Percentiles rank a stretch among this genome's conserved stretches.
Evolutionary conservation across 1,140 invertebrate genomes (phyloP).

Genomic region (Pygmarrhopalites habei): DNA sequence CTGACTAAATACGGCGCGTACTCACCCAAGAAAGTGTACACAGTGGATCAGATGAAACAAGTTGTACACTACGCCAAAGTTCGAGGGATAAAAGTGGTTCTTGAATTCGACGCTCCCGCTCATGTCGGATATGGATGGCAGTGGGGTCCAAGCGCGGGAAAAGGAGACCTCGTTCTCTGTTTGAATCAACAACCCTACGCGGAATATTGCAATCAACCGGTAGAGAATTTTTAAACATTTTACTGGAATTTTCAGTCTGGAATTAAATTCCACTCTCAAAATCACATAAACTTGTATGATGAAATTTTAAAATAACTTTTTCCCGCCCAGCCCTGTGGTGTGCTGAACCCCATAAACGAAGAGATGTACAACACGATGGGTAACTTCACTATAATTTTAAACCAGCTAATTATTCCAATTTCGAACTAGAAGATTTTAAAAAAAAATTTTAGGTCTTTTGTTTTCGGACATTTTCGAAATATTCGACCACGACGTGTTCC

Average conservation of each 20-base stretch:
- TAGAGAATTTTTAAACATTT: no score
- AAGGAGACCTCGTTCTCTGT: conserved; percentile 47
- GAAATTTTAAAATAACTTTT: no score
- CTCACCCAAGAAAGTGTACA: conserved; percentile 59
- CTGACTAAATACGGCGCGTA: conserved; percentile 70
- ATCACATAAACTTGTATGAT: no score
- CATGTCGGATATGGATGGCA: conserved; percentile 83
- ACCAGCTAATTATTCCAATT: no score
- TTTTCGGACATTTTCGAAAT: conserved; percentile 58
- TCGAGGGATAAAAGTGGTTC: conserved; percentile 66
- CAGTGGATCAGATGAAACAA: conserved; percentile 58
- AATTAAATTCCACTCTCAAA: no score
- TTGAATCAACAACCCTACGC: conserved; percentile 66
- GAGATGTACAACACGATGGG: conserved; percentile 63
- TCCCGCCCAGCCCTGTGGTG: conserved; percentile 78
- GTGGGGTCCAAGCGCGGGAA: conserved; percentile 55
- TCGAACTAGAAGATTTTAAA: no score
- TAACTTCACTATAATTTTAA: no score
- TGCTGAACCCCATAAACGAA: conserved; percentile 68
- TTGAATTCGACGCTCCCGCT: conserved; percentile 80
- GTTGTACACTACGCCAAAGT: conserved; percentile 63
- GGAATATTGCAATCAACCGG: conserved; percentile 70
- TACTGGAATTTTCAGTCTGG: no score
- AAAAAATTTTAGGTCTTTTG: no score
- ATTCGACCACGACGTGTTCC: conserved; percentile 62